These are phyloP conservation scores for Troilus luridus DNA, from an alignment of 2,888 invertebrate genomes.

Conservation along the genomic window DNA sequence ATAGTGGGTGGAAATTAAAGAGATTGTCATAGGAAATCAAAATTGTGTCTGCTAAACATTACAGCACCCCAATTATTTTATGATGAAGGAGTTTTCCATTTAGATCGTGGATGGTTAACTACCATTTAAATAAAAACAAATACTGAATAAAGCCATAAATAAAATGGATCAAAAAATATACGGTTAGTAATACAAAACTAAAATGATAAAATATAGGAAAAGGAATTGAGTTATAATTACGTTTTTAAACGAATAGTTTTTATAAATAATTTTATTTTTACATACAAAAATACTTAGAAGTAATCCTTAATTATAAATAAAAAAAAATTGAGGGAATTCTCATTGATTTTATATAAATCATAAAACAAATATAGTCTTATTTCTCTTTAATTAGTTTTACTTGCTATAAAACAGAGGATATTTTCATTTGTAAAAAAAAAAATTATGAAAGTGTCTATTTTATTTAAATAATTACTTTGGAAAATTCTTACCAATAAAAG, in stretches of 20 bases:
- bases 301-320: conserved; percentile 33
- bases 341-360: conserved; percentile 18
- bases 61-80: no score
- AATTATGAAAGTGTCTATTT: not conserved
- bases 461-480: not conserved
- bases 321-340: conserved; percentile 13
- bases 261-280: conserved; percentile 29
- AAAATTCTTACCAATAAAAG: not conserved
- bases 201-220: not conserved
- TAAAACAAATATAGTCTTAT: conserved; percentile 38
- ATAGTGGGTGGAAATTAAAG: no score
- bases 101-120: no score
- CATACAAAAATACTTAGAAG: conserved; percentile 29
- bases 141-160: no score
- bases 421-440: not conserved
- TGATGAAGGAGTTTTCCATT: no score
- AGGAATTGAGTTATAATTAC: not conserved
- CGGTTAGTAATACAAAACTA: no score
- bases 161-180: no score
- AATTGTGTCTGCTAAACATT: no score
- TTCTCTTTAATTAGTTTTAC: conserved; percentile 8
- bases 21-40: no score
- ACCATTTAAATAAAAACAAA: no score
- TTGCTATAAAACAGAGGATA: not conserved
- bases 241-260: no score